Percentiles rank a stretch among this genome's conserved stretches.
Conservation (phyloP, 2,797 vertebrate species). For the Peromyscus attwateri region DNA sequence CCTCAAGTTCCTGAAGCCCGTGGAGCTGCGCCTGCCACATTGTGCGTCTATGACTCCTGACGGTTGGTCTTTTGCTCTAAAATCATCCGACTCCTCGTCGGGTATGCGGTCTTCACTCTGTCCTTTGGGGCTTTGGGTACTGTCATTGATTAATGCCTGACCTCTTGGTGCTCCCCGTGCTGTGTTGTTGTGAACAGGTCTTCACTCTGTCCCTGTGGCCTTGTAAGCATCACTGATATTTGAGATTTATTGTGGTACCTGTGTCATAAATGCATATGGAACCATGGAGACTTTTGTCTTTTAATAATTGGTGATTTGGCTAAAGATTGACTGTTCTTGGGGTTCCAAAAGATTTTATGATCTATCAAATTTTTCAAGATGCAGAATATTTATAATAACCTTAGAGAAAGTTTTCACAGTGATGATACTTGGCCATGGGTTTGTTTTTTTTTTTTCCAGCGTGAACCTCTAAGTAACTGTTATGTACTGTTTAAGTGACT, state of each 20-base stretch:
- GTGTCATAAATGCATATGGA: not conserved
- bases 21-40: slow-evolving; percentile 99
- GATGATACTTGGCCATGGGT: slow-evolving; percentile 47
- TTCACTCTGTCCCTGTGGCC: slow-evolving; percentile 85
- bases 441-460: not conserved
- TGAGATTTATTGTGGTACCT: slow-evolving; percentile 76
- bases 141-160: slow-evolving; percentile 89
- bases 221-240: slow-evolving; percentile 79
- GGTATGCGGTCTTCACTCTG: slow-evolving; percentile 98
- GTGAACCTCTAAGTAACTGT: not conserved
- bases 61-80: slow-evolving; percentile 99
- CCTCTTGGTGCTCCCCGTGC: slow-evolving; percentile 80
- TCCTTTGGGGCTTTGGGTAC: slow-evolving; percentile 95
- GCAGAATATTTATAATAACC: not conserved
- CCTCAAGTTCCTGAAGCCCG: slow-evolving; percentile 99
- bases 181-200: slow-evolving; percentile 79
- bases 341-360: not conserved
- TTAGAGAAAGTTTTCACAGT: slow-evolving; percentile 12
- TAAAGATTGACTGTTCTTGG: not conserved
- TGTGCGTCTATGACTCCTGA: slow-evolving; percentile 99
- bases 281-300: slow-evolving; percentile 25
- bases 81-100: slow-evolving; percentile 99
- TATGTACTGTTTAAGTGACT: not conserved
- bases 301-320: not conserved
- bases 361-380: slow-evolving; percentile 16